Evolutionary conservation across 2,888 invertebrate species (phyloP), one percentile per base, ranked within the genome.

Genomic region (Lydus trimaculatus): DNA sequence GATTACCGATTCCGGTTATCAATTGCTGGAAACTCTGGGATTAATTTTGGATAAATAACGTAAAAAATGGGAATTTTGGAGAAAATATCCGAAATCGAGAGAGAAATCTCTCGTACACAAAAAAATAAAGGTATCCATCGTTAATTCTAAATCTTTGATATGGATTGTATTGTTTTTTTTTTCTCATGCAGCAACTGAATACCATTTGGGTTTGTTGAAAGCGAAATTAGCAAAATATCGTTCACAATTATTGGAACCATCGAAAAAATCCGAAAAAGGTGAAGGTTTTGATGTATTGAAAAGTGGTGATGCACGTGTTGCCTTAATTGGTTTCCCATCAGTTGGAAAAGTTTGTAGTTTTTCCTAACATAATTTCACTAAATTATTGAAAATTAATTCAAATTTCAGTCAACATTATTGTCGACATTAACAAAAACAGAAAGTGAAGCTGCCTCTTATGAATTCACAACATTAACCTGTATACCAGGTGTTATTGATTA

Each of bases 281-380:
- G 96, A 96, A 86, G 99, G 99, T 0, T 99, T 99, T 86, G 99
- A 99, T 91, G 99, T 99, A 11, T 89, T 99, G 77, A 99, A 99
- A 86, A 98, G 98, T 79, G 99, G 99, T 61, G 99, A 99, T 91
- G 99, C 99, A 9, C 88, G 99, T 81, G 97, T 98, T 15, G 98
- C 98, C 8, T 88, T 99, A 6, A 99, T 99, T 78, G 99, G 99
- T 48, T 99, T 99, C 84, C 99, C 99, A 8, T 99, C 99, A 13
- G 98, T 98, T 36, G 98, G 98, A 86, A 98, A 98, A 89, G 94
- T 94, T 84, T 82, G 85, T 78, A 66, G 25, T 2, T 31, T 66
- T 61, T 52, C 31, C 11, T n/a, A 8, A 33, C n/a, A n/a, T n/a
- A 39, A n/a, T 33, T 33, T 33, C 2, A 33, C 11, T n/a, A n/a